phyloP scores from a whole-genome alignment of 2,888 invertebrate genomes.

The Pristionchus fissidentatus region DNA sequence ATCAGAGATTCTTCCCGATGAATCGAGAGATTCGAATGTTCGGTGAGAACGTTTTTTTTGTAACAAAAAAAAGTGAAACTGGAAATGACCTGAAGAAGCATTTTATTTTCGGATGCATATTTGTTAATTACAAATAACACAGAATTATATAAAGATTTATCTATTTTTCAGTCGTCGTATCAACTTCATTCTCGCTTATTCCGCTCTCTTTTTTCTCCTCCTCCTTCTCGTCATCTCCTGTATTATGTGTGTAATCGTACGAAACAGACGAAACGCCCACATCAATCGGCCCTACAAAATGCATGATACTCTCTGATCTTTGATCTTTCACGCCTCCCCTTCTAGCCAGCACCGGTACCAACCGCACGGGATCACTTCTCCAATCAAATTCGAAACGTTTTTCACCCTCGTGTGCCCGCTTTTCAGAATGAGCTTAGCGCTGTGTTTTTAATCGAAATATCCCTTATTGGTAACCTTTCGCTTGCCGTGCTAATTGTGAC shows the following conservation, averaged over 20 bases:
- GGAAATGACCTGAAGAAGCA: too few relatives aligned
- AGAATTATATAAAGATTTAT: neutral
- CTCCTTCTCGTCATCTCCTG: constrained; percentile 25
- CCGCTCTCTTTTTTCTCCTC: constrained; percentile 37
- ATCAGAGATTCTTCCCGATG: neutral
- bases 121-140: too few relatives aligned
- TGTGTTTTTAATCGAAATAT: too few relatives aligned
- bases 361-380: neutral
- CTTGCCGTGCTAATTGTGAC: too few relatives aligned
- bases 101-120: neutral
- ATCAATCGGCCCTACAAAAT: constrained; percentile 12
- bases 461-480: too few relatives aligned
- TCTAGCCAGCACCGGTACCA: neutral
- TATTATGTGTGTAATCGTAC: neutral
- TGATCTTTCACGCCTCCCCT: neutral
- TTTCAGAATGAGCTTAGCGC: neutral
- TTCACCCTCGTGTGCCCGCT: neutral
- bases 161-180: neutral
- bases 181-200: constrained; percentile 23
- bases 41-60: neutral
- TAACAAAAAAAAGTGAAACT: neutral
- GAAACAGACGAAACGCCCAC: neutral
- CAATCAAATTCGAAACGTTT: neutral
- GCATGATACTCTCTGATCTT: constrained; percentile 18
- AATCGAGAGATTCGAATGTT: neutral